Base-by-base conservation (phyloP, 2,797 vertebrate species). In the Acrocephalus scirpaceus region DNA sequence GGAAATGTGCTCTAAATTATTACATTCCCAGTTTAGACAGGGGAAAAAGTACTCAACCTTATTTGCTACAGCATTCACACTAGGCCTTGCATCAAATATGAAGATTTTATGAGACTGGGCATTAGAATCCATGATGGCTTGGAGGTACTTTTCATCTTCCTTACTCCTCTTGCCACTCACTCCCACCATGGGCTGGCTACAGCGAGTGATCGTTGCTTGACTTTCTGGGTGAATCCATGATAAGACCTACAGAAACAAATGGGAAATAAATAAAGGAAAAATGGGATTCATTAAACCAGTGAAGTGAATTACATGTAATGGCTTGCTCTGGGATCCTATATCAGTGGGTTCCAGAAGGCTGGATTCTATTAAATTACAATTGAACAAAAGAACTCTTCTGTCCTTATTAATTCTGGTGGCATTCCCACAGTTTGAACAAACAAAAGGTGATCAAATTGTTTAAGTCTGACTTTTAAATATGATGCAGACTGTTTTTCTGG, bases 51-150 rank as follows among this genome's bases (percentile, higher is more conserved):
- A 78, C 50, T 91, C 80, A 79, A 99, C 99, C 99, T 99, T 99
- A 97, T 99, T 99, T 45, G 99, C 99, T 45, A 99, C 98, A 45
- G 99, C 99, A 45, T 99, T 99, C 90, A 99, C 99, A 69, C 99
- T 99, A 23, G 99, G 99, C 80, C 99, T 98, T 47, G 99, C 99
- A 95, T 99, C 99, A 62, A 99, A 99, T 97, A 99, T 99, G 96
- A 99, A 99, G 76, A 99, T 98, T 96, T 99, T 99, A 96, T 99
- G 99, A n/a, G 99, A 99, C 65, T 99, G 99, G 66, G 99, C 99
- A 25, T 99, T 99, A 64, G 99, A 99, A 56, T 99, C 99, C 99
- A 99, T 99, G 96, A 99, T 98, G 10, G 99, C 98, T 91, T 99
- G 99, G 89, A 99, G 99, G 91, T 99, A 99, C 85, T 99, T 99